phyloP scores from a whole-genome alignment of 2,888 invertebrate species.

The Linyphia triangularis region DNA sequence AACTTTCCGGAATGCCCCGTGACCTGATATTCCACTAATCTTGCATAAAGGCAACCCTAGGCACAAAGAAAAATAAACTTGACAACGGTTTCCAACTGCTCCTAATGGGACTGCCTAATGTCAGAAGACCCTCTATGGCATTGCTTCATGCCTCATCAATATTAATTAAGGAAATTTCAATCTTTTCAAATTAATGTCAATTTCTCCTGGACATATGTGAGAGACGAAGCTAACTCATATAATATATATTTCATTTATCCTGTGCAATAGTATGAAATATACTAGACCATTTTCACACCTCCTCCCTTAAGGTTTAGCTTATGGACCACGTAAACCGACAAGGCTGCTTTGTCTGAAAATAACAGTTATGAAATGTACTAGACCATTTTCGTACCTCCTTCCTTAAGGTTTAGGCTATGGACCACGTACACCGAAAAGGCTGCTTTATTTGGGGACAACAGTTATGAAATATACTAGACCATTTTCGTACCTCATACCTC shows the following conservation, averaged over 20 bases:
- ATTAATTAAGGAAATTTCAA: neutral
- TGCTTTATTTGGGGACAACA: no score
- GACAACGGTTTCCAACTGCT: neutral
- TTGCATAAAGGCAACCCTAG: neutral
- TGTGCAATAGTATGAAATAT: no score
- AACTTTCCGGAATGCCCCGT: constrained; percentile 5
- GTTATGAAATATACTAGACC: no score
- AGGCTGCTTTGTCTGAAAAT: no score
- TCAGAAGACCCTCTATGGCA: neutral
- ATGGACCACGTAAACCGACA: no score
- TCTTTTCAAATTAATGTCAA: neutral
- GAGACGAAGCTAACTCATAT: neutral
- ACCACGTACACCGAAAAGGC: no score
- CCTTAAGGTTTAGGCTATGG: no score
- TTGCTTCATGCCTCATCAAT: neutral
- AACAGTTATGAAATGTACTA: no score
- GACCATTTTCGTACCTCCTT: no score
- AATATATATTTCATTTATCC: neutral
- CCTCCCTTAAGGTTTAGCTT: no score
- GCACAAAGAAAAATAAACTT: constrained; percentile 18
- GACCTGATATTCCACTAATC: constrained; percentile 47
- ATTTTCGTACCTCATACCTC: no score
- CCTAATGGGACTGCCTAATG: neutral
- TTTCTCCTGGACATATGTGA: neutral
- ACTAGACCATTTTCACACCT: no score